These are phyloP conservation scores for Metridium senile DNA, from an alignment of 92 coral and sea anemone genomes.

Conservation along the genomic window DNA sequence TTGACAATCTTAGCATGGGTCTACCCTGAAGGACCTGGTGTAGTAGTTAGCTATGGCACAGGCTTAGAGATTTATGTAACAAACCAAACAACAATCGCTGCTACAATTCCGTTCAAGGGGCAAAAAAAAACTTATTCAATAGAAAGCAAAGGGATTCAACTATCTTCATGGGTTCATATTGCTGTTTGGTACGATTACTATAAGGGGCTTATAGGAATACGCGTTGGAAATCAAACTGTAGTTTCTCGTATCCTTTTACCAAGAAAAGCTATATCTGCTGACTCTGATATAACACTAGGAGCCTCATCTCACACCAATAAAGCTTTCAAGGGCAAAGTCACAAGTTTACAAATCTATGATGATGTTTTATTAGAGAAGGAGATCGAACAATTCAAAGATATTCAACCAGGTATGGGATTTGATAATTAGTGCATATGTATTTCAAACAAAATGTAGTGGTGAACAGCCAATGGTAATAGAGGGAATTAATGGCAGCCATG, in stretches of 20 bases:
- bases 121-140: background rate
- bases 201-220: slow-evolving; percentile 13
- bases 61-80: slow-evolving; percentile 17
- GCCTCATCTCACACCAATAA: background rate
- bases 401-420: background rate
- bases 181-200: slow-evolving; percentile 23
- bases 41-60: slow-evolving; percentile 5
- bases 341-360: slow-evolving; percentile 32
- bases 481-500: too few relatives aligned
- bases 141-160: background rate
- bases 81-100: background rate
- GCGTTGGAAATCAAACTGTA: slow-evolving; percentile 17
- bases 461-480: too few relatives aligned
- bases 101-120: background rate
- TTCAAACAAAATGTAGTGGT: too few relatives aligned
- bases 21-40: slow-evolving; percentile 11
- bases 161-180: slow-evolving; percentile 11
- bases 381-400: background rate
- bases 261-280: background rate
- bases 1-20: slow-evolving; percentile 31
- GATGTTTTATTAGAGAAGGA: slow-evolving; percentile 13
- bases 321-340: slow-evolving; percentile 10
- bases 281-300: slow-evolving; percentile 8
- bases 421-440: too few relatives aligned
- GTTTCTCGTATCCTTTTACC: background rate